Conservation (phyloP, 2,888 invertebrate genomes). For the Punctoribates punctum region DNA sequence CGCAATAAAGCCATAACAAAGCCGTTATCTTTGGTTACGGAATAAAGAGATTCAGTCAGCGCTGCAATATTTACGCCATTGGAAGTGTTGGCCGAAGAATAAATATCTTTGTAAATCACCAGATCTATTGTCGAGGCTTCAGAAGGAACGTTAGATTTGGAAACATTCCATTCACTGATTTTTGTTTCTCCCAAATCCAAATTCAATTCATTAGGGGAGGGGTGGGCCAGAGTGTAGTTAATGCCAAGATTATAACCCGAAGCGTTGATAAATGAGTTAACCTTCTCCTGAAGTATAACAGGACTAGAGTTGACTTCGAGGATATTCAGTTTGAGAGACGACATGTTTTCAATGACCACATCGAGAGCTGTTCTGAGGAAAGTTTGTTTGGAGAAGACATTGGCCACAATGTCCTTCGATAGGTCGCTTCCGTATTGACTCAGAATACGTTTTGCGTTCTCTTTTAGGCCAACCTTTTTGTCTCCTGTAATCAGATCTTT, state of each 20-base stretch:
- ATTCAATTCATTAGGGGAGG: slow-evolving; percentile 52
- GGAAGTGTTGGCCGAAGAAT: neutral
- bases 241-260: slow-evolving; percentile 52
- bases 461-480: slow-evolving; percentile 44
- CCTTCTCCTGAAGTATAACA: slow-evolving; percentile 40
- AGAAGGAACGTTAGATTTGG: slow-evolving; percentile 56
- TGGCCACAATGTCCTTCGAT: slow-evolving; percentile 49
- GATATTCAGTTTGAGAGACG: slow-evolving; percentile 67
- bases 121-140: slow-evolving; percentile 50
- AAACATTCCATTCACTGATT: slow-evolving; percentile 64
- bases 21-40: slow-evolving; percentile 65
- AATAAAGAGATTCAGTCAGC: slow-evolving; percentile 50
- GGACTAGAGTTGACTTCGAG: slow-evolving; percentile 61
- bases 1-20: slow-evolving; percentile 60
- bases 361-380: slow-evolving; percentile 60
- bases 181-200: slow-evolving; percentile 53
- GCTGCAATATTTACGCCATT: slow-evolving; percentile 41
- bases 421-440: slow-evolving; percentile 45
- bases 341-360: slow-evolving; percentile 71
- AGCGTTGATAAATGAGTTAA: slow-evolving; percentile 44
- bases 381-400: slow-evolving; percentile 47
- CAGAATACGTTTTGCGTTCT: slow-evolving; percentile 45
- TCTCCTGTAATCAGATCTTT: slow-evolving; percentile 31
- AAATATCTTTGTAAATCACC: slow-evolving; percentile 49
- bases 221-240: slow-evolving; percentile 62